Base-by-base conservation (phyloP, 2,888 invertebrate genomes). In the Harpalus rubripes region DNA sequence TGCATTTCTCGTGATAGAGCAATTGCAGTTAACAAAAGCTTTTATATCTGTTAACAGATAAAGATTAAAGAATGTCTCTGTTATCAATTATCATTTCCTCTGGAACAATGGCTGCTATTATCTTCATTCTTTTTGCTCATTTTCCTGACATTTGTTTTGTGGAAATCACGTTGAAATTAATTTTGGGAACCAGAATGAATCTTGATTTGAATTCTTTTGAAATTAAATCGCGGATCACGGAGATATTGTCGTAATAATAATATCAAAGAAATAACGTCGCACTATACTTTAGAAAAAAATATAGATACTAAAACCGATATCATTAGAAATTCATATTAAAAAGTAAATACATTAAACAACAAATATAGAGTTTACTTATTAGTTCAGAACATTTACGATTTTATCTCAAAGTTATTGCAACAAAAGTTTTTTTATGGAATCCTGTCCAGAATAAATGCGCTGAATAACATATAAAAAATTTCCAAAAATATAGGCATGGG, bases 41-140 rank as follows among this genome's bases (percentile, higher is more conserved):
- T 78, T 78, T 58, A 58, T 74, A 52, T 74, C 22, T 26, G 32
- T 78, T 41, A 58, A 15, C 63, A 63, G 44, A 81, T 81, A 61
- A 81, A 63, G 63, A 81, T 65, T 81, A 65, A 81, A 81, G 81
- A 81, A 63, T 61, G 81, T 80, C 79, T 7, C 41, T 39, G 59
- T 63, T 81, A 81, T 63, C 63, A 63, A 65, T 81, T 61, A 81
- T 44, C 63, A 61, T 81, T 63, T 63, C 61, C 18, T 44, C 18
- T 81, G 44, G 44, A 63, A 81, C 81, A 81, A 81, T 81, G 81
- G 6, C 12, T 22, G 39, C 65, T 52, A 81, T 65, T 81, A 81
- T 78, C 78, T 74, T 74, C 16, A 74, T 15, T 44, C 76, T 78
- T 78, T 78, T 7, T 58, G 58, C 58, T 58, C 44, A 32, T 58